phyloP scores from a whole-genome alignment of 1,140 invertebrate species.

The Tetramorium parvispinum region DNA sequence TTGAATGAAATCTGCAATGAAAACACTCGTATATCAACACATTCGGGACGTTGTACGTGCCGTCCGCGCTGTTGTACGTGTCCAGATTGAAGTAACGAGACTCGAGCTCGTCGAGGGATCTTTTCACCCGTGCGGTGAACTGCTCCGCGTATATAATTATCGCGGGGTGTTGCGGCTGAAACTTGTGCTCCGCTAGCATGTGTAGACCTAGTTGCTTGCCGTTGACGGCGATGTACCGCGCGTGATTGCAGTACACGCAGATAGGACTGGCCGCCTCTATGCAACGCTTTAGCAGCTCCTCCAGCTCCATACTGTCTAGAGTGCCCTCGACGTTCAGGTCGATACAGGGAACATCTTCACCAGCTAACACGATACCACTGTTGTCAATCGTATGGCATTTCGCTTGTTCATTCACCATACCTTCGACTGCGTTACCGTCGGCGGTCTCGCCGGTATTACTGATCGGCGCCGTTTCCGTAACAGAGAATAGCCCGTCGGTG shows the following conservation, averaged over 20 bases:
- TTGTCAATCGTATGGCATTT: neutral
- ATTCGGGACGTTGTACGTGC: conserved; percentile 84
- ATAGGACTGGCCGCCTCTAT: conserved; percentile 88
- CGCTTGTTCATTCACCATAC: conserved; percentile 21
- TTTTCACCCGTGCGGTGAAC: conserved; percentile 89
- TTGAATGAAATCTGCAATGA: conserved; percentile 91
- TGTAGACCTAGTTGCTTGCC: conserved; percentile 92
- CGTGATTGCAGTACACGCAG: conserved; percentile 94
- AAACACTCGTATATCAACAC: conserved; percentile 92
- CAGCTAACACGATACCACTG: conserved; percentile 85
- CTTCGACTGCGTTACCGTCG: neutral
- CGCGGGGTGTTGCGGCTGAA: conserved; percentile 87
- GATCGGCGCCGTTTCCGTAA: neutral
- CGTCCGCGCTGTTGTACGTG: conserved; percentile 87
- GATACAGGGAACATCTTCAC: conserved; percentile 88
- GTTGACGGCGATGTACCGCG: conserved; percentile 92
- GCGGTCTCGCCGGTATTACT: neutral
- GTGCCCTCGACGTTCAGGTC: conserved; percentile 91
- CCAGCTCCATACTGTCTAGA: conserved; percentile 90
- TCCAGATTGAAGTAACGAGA: conserved; percentile 90
- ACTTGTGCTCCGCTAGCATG: conserved; percentile 91
- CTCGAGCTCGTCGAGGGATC: conserved; percentile 88
- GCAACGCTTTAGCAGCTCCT: conserved; percentile 90
- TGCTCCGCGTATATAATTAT: conserved; percentile 86
- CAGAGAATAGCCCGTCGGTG: neutral